Percentiles rank a stretch among this genome's conserved stretches.
Conservation (phyloP, 2,113 vertebrate species). For the Heterocephalus glaber region DNA sequence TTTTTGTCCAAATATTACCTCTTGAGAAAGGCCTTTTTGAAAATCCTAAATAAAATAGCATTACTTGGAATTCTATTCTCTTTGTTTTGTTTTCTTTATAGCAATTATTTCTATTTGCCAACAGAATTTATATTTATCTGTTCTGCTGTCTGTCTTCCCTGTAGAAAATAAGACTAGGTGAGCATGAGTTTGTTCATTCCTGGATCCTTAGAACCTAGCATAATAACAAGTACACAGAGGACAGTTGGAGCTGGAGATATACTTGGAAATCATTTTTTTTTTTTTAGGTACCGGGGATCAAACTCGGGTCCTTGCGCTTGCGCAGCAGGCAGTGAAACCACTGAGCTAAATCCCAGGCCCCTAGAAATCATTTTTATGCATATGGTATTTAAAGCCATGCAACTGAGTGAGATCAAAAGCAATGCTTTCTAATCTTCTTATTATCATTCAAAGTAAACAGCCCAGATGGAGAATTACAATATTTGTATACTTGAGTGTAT, state of each 20-base stretch:
- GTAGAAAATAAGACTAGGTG: neutral
- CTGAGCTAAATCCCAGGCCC: no score
- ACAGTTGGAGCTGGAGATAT: neutral
- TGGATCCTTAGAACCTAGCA: neutral
- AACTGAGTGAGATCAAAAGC: neutral
- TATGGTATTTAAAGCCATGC: neutral
- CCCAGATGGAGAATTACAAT: neutral
- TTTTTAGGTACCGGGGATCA: no score
- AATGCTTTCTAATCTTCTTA: neutral
- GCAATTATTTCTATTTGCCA: neutral
- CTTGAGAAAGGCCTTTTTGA: neutral
- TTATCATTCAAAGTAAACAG: neutral
- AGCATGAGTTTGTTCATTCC: neutral
- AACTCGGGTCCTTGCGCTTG: no score
- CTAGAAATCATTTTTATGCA: neutral
- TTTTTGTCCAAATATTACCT: neutral
- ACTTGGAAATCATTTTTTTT: neutral
- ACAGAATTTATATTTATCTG: neutral
- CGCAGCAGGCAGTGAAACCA: no score
- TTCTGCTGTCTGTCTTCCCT: neutral
- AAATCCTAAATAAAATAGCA: neutral
- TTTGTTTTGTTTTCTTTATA: neutral
- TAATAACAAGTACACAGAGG: neutral
- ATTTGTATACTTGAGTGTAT: neutral
- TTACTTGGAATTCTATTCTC: neutral